A percentile compares a stretch with the other conserved stretches of the same genome.
phyloP scores from a whole-genome alignment of 2,797 vertebrate genomes.

The Megalops cyprinoides region DNA sequence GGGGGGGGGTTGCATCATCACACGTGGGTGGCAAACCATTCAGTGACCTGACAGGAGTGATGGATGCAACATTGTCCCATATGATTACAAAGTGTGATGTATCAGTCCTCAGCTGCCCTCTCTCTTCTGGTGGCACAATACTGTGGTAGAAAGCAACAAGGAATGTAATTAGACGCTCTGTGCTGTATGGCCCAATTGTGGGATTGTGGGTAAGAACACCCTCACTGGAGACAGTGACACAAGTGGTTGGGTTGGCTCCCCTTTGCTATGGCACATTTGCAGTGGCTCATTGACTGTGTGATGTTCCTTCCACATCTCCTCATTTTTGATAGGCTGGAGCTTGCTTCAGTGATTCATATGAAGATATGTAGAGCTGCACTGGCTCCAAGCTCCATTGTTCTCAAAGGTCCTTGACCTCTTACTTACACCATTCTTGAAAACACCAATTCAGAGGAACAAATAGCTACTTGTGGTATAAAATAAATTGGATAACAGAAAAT shows the following conservation, averaged over 20 bases:
- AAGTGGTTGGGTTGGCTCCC: constrained; percentile 15
- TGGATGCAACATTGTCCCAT: too few species aligned
- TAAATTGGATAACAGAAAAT: too few species aligned
- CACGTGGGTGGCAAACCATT: too few species aligned
- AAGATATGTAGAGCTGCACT: background rate
- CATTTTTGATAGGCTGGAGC: constrained; percentile 21
- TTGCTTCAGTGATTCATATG: constrained; percentile 25
- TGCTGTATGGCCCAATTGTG: constrained; percentile 17
- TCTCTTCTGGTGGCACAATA: constrained; percentile 29
- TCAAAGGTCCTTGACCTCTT: too few species aligned
- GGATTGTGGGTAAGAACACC: constrained; percentile 15
- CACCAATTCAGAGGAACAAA: too few species aligned
- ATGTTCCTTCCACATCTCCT: constrained; percentile 21
- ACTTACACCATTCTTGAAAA: too few species aligned
- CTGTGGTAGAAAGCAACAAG: constrained; percentile 35
- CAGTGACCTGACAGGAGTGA: too few species aligned
- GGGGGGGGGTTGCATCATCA: too few species aligned
- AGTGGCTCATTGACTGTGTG: constrained; percentile 12
- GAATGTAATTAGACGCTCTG: constrained; percentile 30
- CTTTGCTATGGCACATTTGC: constrained; percentile 24
- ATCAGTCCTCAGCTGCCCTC: constrained; percentile 29
- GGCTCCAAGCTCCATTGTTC: constrained; percentile 24
- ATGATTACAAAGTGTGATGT: too few species aligned
- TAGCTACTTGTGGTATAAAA: too few species aligned
- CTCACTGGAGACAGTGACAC: constrained; percentile 33